phyloP scores from a whole-genome alignment of 1,140 invertebrate genomes.

The Ips nitidus region DNA sequence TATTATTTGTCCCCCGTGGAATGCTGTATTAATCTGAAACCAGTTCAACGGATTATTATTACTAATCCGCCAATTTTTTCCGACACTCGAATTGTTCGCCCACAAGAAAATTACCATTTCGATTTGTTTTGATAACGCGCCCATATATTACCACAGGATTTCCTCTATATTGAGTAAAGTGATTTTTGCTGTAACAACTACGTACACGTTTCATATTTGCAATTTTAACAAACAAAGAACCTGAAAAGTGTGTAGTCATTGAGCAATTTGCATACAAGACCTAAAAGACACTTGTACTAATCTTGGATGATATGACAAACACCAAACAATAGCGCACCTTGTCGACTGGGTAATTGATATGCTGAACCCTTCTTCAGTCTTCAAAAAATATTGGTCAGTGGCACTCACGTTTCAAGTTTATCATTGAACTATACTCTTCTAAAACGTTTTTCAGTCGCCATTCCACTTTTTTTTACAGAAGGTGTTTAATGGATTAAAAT shows the following conservation, averaged over 20 bases:
- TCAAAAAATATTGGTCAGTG: constrained; percentile 45
- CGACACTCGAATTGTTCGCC: background rate
- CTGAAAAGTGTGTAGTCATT: background rate
- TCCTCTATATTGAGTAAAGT: background rate
- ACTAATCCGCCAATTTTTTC: background rate
- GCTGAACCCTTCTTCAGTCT: constrained; percentile 4
- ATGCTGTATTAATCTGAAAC: constrained; percentile 10
- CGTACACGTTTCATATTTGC: background rate
- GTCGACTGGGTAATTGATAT: constrained; percentile 13
- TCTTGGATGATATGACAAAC: background rate
- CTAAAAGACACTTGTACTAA: background rate
- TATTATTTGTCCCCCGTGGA: constrained; percentile 13
- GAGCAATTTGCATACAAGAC: constrained; percentile 2
- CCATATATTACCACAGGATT: too few relatives aligned
- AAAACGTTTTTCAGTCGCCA: background rate
- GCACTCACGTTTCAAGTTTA: constrained; percentile 43
- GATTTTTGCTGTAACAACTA: background rate
- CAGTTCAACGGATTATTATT: constrained; percentile 12
- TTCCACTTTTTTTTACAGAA: background rate
- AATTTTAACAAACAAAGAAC: background rate
- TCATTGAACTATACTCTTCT: background rate
- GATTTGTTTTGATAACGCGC: background rate
- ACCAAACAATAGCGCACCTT: background rate
- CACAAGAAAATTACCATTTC: background rate
- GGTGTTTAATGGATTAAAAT: background rate